Base-by-base conservation (phyloP, 2,888 invertebrate species). In the Ochropleura leucogaster region DNA sequence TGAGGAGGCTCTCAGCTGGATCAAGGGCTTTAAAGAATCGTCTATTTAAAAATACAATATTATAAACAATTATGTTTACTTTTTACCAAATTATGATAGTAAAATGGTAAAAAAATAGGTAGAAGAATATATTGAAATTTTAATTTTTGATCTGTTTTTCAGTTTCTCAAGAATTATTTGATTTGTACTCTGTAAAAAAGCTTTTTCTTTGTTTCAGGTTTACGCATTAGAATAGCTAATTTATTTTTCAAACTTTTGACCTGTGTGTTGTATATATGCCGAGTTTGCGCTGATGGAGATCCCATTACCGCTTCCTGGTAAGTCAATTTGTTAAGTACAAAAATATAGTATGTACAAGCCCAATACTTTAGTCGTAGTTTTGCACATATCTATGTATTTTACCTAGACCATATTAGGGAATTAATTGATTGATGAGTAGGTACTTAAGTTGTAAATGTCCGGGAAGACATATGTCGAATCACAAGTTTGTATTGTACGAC, bases 201-300 rank as follows among this genome's bases (percentile, higher is more conserved):
- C 3, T 18, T 57, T 79, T 59, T 66, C 18, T 80, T 95, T 93
- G 90, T 97, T 97, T 79, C 97, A 99, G 99, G 99, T 98, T 98
- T 99, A 96, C 98, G 99, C 94, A 99, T 99, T 97, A 98, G 99
- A 93, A 98, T 99, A 95, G 99, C 99, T 91, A 99, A 99, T 97
- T 97, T 99, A 96, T 98, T 99, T 97, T 98, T 99, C 97, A 99
- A 99, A 97, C 97, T 99, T 90, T 97, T 99, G 94, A 98, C 99
- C 95, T 99, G 99, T 97, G 97, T 99, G 94, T 97, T 99, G 94
- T 99, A 99, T 96, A 98, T 99, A 96, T 98, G 98, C 94, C 97
- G 99, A 91, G 99, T 99, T 87, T 97, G 98, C 93, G 98, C 98
- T 91, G 99, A 99, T 97, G 97, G 97, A 93, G 98, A 99, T 95